Evolutionary conservation across 2,888 invertebrate genomes (phyloP).

Genomic region (Dolichopus griseipennis): DNA sequence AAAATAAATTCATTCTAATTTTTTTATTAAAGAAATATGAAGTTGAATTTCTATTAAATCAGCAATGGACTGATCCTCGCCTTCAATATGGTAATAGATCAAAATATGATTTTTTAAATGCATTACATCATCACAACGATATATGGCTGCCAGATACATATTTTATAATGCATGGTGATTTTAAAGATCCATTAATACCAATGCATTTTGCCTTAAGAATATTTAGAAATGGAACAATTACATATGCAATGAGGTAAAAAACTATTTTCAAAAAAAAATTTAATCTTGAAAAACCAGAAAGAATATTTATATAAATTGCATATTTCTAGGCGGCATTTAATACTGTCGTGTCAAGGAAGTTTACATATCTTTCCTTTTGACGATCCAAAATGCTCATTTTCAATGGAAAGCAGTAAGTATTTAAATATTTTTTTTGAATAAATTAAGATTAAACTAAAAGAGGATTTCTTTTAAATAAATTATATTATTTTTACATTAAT

Average conservation of each 20-base stretch:
- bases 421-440: background rate
- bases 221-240: constrained; percentile 86
- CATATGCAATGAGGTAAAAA: constrained; percentile 78
- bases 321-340: constrained; percentile 68
- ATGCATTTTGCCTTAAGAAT: constrained; percentile 89
- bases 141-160: constrained; percentile 93
- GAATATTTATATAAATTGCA: constrained; percentile 4
- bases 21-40: constrained; percentile 74
- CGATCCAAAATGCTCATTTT: constrained; percentile 90
- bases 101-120: constrained; percentile 80
- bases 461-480: no score
- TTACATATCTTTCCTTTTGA: constrained; percentile 93
- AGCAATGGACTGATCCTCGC: constrained; percentile 88
- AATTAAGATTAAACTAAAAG: no score
- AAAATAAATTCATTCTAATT: background rate
- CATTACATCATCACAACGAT: constrained; percentile 84
- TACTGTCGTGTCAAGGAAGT: constrained; percentile 87
- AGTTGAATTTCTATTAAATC: constrained; percentile 87
- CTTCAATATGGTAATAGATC: constrained; percentile 82
- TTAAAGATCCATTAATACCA: constrained; percentile 87
- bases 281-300: no score
- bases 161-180: constrained; percentile 94
- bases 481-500: no score
- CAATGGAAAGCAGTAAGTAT: constrained; percentile 92
- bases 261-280: constrained; percentile 8